Conservation (phyloP, 2,797 vertebrate genomes). For the Telmatherina bonti region DNA sequence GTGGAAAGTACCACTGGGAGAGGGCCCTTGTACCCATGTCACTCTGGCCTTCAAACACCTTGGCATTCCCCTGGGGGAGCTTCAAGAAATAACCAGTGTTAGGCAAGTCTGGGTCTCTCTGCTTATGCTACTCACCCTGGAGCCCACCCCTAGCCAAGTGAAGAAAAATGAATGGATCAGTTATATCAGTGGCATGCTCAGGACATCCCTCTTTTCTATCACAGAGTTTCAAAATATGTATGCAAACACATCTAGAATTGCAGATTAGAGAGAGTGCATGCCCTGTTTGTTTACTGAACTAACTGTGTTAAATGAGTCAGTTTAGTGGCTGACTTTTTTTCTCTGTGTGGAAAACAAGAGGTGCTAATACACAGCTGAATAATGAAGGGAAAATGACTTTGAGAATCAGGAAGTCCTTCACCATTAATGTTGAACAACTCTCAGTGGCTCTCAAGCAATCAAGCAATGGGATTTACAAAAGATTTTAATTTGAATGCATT, state of each 20-base stretch:
- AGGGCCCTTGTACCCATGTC: too few relatives aligned
- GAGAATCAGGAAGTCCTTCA: conserved; percentile 82
- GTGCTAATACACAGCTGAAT: conserved; percentile 74
- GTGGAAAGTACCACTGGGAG: too few relatives aligned
- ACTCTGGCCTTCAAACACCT: too few relatives aligned
- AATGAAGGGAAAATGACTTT: conserved; percentile 80
- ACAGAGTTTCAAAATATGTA: conserved; percentile 4
- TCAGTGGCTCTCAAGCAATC: conserved; percentile 83
- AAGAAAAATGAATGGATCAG: too few relatives aligned
- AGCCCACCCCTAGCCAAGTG: too few relatives aligned
- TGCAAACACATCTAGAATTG: background rate
- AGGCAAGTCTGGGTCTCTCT: too few relatives aligned
- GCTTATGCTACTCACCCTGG: too few relatives aligned
- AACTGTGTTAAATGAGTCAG: conserved; percentile 40
- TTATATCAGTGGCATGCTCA: too few relatives aligned
- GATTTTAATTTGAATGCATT: conserved; percentile 85
- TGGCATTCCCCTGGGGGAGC: too few relatives aligned
- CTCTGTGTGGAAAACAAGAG: conserved; percentile 67
- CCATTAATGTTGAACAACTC: conserved; percentile 79
- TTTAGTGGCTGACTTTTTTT: conserved; percentile 62
- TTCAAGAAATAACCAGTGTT: too few relatives aligned
- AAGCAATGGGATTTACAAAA: conserved; percentile 82
- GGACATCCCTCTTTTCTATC: background rate
- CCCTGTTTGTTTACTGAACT: conserved; percentile 37
- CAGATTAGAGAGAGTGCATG: conserved; percentile 12